Evolutionary conservation across 2,797 vertebrate genomes (phyloP).

Genomic region (Bryconaethiops microstoma): DNA sequence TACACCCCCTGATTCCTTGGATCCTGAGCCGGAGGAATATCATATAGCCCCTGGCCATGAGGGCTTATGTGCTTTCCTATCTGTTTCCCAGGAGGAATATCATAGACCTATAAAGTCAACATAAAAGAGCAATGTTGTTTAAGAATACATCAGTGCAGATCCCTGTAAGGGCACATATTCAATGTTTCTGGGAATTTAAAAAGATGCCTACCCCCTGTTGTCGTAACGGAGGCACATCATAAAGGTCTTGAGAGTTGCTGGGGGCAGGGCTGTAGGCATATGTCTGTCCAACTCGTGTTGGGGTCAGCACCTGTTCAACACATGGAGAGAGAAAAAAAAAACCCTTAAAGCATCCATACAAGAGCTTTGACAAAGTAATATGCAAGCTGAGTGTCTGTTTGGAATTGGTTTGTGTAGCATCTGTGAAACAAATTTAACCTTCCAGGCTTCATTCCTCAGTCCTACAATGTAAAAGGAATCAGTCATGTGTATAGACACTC

Average conservation of each 20-base stretch:
- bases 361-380: neutral
- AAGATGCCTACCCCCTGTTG: constrained; percentile 87
- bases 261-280: constrained; percentile 86
- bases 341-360: neutral
- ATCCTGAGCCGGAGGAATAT: constrained; percentile 75
- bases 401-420: neutral
- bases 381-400: neutral
- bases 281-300: constrained; percentile 86
- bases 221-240: constrained; percentile 88
- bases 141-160: neutral
- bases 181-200: neutral
- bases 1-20: constrained; percentile 75
- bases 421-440: neutral
- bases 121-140: neutral
- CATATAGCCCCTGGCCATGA: constrained; percentile 82
- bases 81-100: constrained; percentile 83
- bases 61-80: constrained; percentile 73
- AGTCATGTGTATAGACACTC: neutral
- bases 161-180: neutral
- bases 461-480: neutral
- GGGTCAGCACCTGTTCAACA: constrained; percentile 86
- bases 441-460: neutral
- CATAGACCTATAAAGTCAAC: constrained; percentile 83
- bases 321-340: constrained; percentile 47
- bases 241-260: constrained; percentile 87